Percentiles rank a stretch among this genome's conserved stretches.
These are phyloP conservation scores for Trochalopteron elliotii DNA, from an alignment of 2,113 vertebrate genomes.

Conservation along the genomic window DNA sequence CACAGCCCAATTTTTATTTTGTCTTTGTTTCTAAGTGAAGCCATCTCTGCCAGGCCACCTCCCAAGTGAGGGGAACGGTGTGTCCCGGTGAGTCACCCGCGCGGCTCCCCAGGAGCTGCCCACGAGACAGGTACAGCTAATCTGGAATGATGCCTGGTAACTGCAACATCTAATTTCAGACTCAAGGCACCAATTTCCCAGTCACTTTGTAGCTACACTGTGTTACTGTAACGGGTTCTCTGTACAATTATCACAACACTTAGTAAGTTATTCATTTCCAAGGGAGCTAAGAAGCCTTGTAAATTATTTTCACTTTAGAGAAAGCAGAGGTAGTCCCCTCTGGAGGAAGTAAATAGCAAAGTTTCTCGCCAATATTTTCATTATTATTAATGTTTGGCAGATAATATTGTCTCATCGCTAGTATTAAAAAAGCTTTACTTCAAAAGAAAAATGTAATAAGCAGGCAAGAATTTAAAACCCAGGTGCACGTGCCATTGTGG, in stretches of 20 bases:
- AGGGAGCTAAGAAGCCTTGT: background rate
- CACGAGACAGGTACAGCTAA: constrained; percentile 51
- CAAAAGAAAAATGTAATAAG: background rate
- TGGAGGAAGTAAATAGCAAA: background rate
- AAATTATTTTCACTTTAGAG: constrained; percentile 14
- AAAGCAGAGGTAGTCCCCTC: background rate
- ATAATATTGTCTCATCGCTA: background rate
- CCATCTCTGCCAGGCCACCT: background rate
- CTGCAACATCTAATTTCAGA: constrained; percentile 71
- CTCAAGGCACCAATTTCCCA: constrained; percentile 71
- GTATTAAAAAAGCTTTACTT: background rate
- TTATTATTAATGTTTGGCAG: background rate
- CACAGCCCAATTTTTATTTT: background rate
- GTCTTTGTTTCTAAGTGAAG: background rate
- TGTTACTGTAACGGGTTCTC: constrained; percentile 19
- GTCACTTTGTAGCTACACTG: constrained; percentile 71
- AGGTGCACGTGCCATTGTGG: background rate
- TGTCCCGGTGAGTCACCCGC: background rate
- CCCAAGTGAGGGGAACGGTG: background rate
- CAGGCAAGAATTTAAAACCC: background rate
- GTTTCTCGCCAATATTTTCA: background rate
- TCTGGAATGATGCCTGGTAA: constrained; percentile 61
- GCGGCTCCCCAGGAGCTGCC: constrained; percentile 9
- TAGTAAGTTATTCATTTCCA: constrained; percentile 27
- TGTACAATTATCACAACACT: constrained; percentile 54